Evolutionary conservation across 2,797 vertebrate genomes (phyloP).

Genomic region (Melopsittacus undulatus): DNA sequence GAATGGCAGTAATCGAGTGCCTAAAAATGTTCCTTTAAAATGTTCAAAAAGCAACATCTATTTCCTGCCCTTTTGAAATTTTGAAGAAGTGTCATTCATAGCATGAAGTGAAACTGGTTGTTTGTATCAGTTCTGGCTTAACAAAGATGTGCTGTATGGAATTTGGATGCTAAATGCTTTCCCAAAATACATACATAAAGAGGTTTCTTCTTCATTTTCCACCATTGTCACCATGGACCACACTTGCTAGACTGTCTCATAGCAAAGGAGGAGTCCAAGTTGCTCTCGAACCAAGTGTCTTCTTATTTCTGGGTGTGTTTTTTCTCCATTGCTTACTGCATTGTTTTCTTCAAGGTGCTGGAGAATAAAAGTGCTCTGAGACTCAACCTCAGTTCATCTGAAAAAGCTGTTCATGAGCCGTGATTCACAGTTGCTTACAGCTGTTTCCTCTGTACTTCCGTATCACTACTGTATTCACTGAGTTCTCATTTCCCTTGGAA

Average conservation of each 20-base stretch:
- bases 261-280: not conserved
- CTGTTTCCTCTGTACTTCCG: not conserved
- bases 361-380: not conserved
- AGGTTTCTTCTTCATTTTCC: not conserved
- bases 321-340: not conserved
- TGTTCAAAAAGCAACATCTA: not conserved
- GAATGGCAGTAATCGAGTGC: conserved; percentile 44
- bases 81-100: not conserved
- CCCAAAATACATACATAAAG: not conserved
- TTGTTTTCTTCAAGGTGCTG: not conserved
- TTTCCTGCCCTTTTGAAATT: conserved; percentile 47
- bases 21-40: conserved; percentile 43
- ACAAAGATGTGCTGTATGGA: not conserved
- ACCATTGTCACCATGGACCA: not conserved
- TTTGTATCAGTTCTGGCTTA: conserved; percentile 24
- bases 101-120: not conserved
- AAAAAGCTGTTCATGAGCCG: not conserved
- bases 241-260: not conserved
- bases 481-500: not conserved
- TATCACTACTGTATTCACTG: not conserved
- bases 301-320: not conserved
- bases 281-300: not conserved
- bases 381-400: not conserved
- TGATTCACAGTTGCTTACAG: not conserved
- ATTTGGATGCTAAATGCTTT: not conserved